These are phyloP conservation scores for Euplexia lucipara DNA, from an alignment of 2,888 invertebrate species.

Conservation along the genomic window DNA sequence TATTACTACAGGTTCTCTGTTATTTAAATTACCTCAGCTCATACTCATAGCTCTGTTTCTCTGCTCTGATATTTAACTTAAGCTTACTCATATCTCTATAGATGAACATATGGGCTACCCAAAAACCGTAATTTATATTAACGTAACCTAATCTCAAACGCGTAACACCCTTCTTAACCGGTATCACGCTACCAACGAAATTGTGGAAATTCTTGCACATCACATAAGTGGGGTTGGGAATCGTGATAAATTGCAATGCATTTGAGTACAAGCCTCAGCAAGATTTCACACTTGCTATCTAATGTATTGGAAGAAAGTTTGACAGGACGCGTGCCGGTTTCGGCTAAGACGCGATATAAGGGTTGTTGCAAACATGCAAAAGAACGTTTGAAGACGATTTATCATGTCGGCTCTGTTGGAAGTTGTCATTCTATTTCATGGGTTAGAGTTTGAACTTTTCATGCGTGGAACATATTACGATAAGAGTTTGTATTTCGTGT, in stretches of 20 bases:
- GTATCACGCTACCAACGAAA: conserved; percentile 8
- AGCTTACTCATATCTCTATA: not conserved
- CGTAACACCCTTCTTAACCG: conserved; percentile 6
- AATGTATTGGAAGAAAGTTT: conserved; percentile 45
- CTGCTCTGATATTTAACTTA: not conserved
- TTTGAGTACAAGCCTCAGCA: conserved; percentile 23
- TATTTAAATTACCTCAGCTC: too few species aligned
- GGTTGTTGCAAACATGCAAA: not conserved
- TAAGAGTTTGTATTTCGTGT: not conserved
- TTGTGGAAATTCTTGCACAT: conserved; percentile 25
- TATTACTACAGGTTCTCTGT: too few species aligned
- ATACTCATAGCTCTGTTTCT: too few species aligned
- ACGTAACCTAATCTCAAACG: conserved; percentile 23
- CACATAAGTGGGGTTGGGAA: not conserved
- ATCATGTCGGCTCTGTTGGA: conserved; percentile 14
- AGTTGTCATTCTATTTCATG: conserved; percentile 28
- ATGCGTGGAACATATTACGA: not conserved
- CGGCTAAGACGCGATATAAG: not conserved
- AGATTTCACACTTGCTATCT: conserved; percentile 1
- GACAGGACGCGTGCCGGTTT: conserved; percentile 15
- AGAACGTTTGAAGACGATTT: conserved; percentile 12
- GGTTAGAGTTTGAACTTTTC: not conserved
- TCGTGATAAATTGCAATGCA: conserved; percentile 38
- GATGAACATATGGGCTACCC: not conserved
- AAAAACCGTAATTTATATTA: conserved; percentile 18